These are phyloP conservation scores for Dynastes grantii DNA, from an alignment of 2,888 invertebrate genomes.

Conservation along the genomic window DNA sequence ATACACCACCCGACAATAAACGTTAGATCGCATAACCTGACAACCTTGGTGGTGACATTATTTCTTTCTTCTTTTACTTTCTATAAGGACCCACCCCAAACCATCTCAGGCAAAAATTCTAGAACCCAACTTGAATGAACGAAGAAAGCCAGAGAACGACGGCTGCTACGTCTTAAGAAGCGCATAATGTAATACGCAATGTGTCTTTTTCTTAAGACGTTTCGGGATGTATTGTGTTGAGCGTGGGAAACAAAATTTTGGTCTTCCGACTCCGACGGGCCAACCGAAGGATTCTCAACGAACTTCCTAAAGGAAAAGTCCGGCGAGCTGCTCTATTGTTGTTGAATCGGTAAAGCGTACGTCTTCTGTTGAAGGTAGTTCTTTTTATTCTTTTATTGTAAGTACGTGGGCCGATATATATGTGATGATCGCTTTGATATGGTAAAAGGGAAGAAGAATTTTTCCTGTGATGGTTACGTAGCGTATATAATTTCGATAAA, in stretches of 20 bases:
- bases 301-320: slow-evolving; percentile 56
- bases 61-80: slow-evolving; percentile 1
- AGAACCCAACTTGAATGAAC: slow-evolving; percentile 20
- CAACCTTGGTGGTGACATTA: slow-evolving; percentile 1
- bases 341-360: slow-evolving; percentile 11
- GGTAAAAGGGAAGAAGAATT: too few relatives aligned
- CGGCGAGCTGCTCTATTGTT: slow-evolving; percentile 45
- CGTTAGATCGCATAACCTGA: slow-evolving; percentile 22
- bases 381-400: not conserved
- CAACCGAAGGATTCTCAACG: slow-evolving; percentile 50
- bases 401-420: not conserved
- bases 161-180: slow-evolving; percentile 45
- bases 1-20: slow-evolving; percentile 29
- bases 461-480: too few relatives aligned
- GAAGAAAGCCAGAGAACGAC: slow-evolving; percentile 35
- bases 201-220: slow-evolving; percentile 59
- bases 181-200: slow-evolving; percentile 54
- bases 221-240: slow-evolving; percentile 54
- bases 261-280: slow-evolving; percentile 55
- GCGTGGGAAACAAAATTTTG: slow-evolving; percentile 56
- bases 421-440: not conserved
- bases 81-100: not conserved
- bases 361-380: not conserved
- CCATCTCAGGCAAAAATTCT: slow-evolving; percentile 35
- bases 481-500: too few relatives aligned